Base-by-base conservation (phyloP, 2,797 vertebrate species). In the Chloroceryle inda region DNA sequence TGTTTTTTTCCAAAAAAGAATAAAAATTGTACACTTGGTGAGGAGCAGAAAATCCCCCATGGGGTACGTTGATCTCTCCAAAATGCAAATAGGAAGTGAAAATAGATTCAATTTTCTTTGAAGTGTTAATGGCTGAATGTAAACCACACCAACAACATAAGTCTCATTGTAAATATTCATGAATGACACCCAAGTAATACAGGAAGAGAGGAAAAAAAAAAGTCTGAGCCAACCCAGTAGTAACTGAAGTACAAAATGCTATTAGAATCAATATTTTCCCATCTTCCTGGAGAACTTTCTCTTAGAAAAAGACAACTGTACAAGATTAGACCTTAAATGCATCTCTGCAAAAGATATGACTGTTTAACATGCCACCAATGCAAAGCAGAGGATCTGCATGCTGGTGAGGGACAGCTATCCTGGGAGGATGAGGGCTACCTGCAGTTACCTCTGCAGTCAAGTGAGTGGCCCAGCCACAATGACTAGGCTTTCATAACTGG, bases 71-170 rank as follows among this genome's bases (percentile, higher is more conserved):
- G 55, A 68, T 71, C 24, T 95, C 92, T 95, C 85, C n/a, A 73
- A 21, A 0, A 33, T 62, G 64, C 45, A 88, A 96, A 95, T 78
- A 59, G 88, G 89, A 96, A 97, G 75, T 95, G 88, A 93, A 93
- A 96, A 94, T 35, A 76, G 37, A 61, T 86, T 89, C 29, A 17
- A 75, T 50, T 77, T 75, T 87, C 80, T 96, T 58, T 95, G 68
- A 85, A 91, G 62, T 75, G 80, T 86, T 89, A 79, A 50, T 92
- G 86, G 13, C 40, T 91, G 49, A 82, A 87, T 52, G 38, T 58
- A 91, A 92, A 83, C 62, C 84, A 71, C 77, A 89, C 24, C 52
- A 72, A 40, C 52, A 93, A 68, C 35, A 19, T 44, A 68, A 87
- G 56, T 55, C 15, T 72, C 21, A 37, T n/a, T 55, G 58, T 82